Evolutionary conservation across 1,140 invertebrate genomes (phyloP).

Genomic region (Drosophila elegans): DNA sequence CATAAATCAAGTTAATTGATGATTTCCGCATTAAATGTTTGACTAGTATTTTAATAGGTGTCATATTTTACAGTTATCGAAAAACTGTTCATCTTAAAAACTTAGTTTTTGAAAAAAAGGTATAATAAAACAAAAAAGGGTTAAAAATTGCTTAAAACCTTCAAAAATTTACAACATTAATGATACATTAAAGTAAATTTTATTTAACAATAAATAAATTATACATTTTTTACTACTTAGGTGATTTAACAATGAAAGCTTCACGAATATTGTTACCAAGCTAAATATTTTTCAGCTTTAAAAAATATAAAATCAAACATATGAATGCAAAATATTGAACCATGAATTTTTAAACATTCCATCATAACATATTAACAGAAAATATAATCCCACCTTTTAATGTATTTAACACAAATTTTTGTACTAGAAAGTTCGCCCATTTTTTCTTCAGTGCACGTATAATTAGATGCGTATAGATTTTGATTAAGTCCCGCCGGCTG

Average conservation of each 20-base stretch:
- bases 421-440: neutral
- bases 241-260: too few species aligned
- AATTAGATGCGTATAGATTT: conserved; percentile 54
- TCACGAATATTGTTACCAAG: too few species aligned
- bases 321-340: neutral
- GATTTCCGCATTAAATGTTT: conserved; percentile 11
- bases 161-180: neutral
- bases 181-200: too few species aligned
- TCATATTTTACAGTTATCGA: conserved; percentile 12
- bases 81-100: neutral
- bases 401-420: neutral
- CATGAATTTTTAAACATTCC: neutral
- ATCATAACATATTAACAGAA: too few species aligned
- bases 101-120: too few species aligned
- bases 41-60: conserved; percentile 2
- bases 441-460: conserved; percentile 1
- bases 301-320: too few species aligned
- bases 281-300: too few species aligned
- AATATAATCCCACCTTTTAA: too few species aligned
- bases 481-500: conserved; percentile 22
- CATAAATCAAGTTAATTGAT: conserved; percentile 8
- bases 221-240: too few species aligned
- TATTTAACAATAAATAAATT: too few species aligned
- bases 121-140: too few species aligned
- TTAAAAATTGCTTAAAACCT: too few species aligned